A percentile compares a stretch with the other conserved stretches of the same genome.
These are phyloP conservation scores for Argya squamiceps DNA, from an alignment of 2,797 vertebrate species.

Conservation along the genomic window DNA sequence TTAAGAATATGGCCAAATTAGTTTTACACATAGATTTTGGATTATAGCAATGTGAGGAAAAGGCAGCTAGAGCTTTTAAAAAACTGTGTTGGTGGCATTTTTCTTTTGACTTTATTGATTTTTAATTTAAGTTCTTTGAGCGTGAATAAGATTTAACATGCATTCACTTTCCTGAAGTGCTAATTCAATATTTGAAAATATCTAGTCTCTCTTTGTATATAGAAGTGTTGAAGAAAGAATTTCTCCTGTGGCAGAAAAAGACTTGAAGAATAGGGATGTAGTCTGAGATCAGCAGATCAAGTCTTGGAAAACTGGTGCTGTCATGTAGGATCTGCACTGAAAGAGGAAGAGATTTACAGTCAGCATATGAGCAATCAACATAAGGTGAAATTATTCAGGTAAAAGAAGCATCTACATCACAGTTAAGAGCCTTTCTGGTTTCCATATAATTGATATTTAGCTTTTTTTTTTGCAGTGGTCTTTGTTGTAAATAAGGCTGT, in stretches of 20 bases:
- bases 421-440: not conserved
- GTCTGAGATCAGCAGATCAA: not conserved
- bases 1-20: not conserved
- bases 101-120: not conserved
- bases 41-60: not conserved
- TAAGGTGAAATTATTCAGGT: conserved; percentile 34
- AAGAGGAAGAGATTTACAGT: conserved; percentile 33
- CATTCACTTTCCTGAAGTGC: not conserved
- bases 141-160: not conserved
- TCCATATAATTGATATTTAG: not conserved
- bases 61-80: not conserved
- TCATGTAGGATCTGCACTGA: not conserved
- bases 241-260: conserved; percentile 1
- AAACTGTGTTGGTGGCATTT: not conserved
- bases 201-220: conserved; percentile 60
- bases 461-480: not conserved
- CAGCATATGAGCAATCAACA: not conserved
- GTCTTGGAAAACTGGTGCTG: conserved; percentile 18
- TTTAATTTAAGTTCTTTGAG: not conserved
- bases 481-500: not conserved
- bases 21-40: not conserved
- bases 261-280: conserved; percentile 27
- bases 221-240: conserved; percentile 15
- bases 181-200: conserved; percentile 45
- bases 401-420: not conserved